Evolutionary conservation across 2,888 invertebrate genomes (phyloP).

Genomic region (Drosophila prostipennis): DNA sequence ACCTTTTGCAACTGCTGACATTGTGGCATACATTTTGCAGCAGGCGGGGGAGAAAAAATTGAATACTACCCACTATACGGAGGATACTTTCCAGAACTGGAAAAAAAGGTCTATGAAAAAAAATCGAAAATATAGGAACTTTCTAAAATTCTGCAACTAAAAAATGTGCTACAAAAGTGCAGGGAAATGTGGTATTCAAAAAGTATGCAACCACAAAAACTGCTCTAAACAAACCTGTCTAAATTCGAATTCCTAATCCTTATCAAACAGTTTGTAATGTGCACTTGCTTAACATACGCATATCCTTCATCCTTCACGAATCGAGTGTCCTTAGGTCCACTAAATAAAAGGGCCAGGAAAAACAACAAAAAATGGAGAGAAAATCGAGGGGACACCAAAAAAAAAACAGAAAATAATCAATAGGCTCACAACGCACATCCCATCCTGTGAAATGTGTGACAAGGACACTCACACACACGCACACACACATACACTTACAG

Average conservation of each 20-base stretch:
- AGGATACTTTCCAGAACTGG: no score
- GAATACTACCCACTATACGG: not conserved
- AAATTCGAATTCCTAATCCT: no score
- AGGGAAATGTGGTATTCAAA: no score
- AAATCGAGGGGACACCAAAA: not conserved
- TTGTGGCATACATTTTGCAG: slow-evolving; percentile 57
- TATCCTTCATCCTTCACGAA: slow-evolving; percentile 1
- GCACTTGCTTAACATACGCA: not conserved
- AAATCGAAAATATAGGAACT: no score
- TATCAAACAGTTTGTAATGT: not conserved
- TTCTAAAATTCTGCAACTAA: no score
- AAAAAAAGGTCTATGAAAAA: no score
- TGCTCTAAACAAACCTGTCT: no score
- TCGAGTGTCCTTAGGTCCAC: slow-evolving; percentile 32
- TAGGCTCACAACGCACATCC: slow-evolving; percentile 41
- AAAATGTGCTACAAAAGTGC: no score
- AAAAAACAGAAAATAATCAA: slow-evolving; percentile 40
- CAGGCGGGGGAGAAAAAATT: slow-evolving; percentile 29
- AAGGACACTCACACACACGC: slow-evolving; percentile 45
- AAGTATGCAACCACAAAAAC: no score
- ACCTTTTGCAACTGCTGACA: slow-evolving; percentile 38
- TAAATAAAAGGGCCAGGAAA: slow-evolving; percentile 3
- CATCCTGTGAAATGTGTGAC: slow-evolving; percentile 38
- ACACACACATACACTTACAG: no score
- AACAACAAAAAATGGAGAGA: not conserved